Evolutionary conservation across 1,140 invertebrate species (phyloP).

Genomic region (Drosophila ogumai): DNA sequence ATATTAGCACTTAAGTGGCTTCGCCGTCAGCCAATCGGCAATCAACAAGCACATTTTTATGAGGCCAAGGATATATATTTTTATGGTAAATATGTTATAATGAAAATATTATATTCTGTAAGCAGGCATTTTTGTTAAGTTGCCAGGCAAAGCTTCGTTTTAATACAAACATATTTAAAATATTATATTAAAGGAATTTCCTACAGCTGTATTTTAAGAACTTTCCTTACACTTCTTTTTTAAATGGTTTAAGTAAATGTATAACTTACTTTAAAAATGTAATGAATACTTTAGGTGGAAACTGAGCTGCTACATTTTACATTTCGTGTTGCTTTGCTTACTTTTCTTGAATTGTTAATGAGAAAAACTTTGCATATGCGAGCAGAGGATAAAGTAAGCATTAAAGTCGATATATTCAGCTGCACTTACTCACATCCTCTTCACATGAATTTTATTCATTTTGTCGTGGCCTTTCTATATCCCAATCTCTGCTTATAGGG

Average conservation of each 20-base stretch:
- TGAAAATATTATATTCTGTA: not conserved
- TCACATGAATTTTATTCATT: not conserved
- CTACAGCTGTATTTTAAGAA: not conserved
- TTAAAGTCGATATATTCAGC: conserved; percentile 1
- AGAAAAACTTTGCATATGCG: not conserved
- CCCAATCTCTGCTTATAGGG: conserved; percentile 1
- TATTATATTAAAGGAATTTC: not conserved
- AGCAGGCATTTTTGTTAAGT: not conserved
- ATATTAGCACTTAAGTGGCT: conserved; percentile 39
- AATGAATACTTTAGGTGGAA: conserved; percentile 3
- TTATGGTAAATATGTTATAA: conserved; percentile 13
- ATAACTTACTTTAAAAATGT: not conserved
- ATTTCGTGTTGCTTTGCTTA: conserved; percentile 11
- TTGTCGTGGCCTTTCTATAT: not conserved
- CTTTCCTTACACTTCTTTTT: not conserved
- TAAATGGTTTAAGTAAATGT: not conserved
- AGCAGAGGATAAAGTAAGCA: conserved; percentile 2
- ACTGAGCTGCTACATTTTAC: conserved; percentile 3
- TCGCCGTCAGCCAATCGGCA: conserved; percentile 23
- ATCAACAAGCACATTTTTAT: conserved; percentile 31
- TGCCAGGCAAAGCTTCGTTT: not conserved
- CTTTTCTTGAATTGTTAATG: conserved; percentile 17
- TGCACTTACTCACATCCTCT: conserved; percentile 5
- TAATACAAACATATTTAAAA: not conserved
- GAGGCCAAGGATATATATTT: not conserved